These are phyloP conservation scores for Trematomus loennbergii DNA, from an alignment of 2,113 vertebrate species.

Conservation along the genomic window DNA sequence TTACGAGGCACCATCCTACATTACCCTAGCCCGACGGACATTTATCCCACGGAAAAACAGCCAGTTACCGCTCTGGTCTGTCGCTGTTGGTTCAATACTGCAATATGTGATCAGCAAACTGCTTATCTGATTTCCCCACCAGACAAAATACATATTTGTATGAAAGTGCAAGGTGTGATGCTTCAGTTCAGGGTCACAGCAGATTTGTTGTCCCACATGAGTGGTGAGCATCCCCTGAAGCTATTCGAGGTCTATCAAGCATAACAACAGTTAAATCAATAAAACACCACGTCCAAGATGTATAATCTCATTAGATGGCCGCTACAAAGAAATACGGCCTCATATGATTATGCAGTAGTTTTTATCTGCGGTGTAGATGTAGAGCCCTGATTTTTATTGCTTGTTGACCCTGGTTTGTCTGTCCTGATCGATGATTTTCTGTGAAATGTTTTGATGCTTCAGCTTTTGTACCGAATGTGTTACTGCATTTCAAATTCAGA, in stretches of 20 bases:
- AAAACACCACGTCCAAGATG: constrained; percentile 62
- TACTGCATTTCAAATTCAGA: constrained; percentile 4
- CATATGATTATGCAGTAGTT: constrained; percentile 54
- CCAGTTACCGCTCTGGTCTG: constrained; percentile 18
- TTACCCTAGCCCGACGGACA: constrained; percentile 12
- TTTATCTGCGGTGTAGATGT: constrained; percentile 47
- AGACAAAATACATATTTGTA: constrained; percentile 35
- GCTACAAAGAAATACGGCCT: constrained; percentile 49
- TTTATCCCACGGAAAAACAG: constrained; percentile 40
- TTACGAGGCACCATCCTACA: constrained; percentile 34
- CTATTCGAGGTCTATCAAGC: constrained; percentile 54
- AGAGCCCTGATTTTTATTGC: constrained; percentile 57
- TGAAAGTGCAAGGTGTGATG: constrained; percentile 37
- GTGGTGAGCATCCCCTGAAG: constrained; percentile 44
- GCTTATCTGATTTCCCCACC: constrained; percentile 34
- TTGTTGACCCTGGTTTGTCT: constrained; percentile 46
- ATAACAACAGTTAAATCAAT: constrained; percentile 67
- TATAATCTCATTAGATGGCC: constrained; percentile 68
- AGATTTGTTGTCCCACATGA: constrained; percentile 53
- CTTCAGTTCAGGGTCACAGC: constrained; percentile 47
- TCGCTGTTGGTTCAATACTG: constrained; percentile 22
- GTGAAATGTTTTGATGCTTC: constrained; percentile 23
- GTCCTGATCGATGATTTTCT: constrained; percentile 27
- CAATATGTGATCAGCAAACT: constrained; percentile 57
- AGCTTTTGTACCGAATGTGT: constrained; percentile 13